phyloP scores from a whole-genome alignment of 2,888 invertebrate species.

The Cephus pygmeus region DNA sequence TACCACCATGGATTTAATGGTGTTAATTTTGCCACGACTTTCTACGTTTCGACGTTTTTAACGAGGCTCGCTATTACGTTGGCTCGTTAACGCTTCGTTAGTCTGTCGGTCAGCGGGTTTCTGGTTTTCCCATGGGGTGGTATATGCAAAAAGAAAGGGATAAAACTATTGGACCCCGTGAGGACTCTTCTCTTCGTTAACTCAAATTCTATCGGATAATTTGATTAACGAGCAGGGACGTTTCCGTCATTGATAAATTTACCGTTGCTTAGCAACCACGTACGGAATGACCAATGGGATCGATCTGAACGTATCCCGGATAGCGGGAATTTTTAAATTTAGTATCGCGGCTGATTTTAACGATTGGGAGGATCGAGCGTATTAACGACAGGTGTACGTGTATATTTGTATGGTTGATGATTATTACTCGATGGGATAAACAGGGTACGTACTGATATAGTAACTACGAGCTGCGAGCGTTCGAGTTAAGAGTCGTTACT shows the following conservation, averaged over 20 bases:
- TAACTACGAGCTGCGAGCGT: not conserved
- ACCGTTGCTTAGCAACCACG: not conserved
- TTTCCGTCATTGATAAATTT: not conserved
- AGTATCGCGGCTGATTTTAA: not conserved
- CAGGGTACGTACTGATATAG: not conserved
- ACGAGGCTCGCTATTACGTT: constrained; percentile 28
- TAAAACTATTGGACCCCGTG: not conserved
- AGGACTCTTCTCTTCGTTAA: not conserved
- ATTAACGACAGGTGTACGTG: not conserved
- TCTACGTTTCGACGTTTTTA: constrained; percentile 33
- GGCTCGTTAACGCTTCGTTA: constrained; percentile 44
- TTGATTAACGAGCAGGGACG: not conserved
- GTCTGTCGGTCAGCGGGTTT: constrained; percentile 27
- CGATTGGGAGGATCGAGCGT: not conserved
- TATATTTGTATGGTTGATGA: not conserved
- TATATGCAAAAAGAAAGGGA: not conserved
- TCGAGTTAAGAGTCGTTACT: not conserved
- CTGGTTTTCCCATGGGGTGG: not conserved
- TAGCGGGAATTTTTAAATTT: not conserved
- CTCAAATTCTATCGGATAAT: not conserved
- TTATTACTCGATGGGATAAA: not conserved
- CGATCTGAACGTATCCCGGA: not conserved
- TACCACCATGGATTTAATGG: constrained; percentile 23
- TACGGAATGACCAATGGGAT: not conserved
- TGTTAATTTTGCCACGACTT: constrained; percentile 9